Conservation (phyloP, 2,797 vertebrate species). For the Cryptoprocta ferox region DNA sequence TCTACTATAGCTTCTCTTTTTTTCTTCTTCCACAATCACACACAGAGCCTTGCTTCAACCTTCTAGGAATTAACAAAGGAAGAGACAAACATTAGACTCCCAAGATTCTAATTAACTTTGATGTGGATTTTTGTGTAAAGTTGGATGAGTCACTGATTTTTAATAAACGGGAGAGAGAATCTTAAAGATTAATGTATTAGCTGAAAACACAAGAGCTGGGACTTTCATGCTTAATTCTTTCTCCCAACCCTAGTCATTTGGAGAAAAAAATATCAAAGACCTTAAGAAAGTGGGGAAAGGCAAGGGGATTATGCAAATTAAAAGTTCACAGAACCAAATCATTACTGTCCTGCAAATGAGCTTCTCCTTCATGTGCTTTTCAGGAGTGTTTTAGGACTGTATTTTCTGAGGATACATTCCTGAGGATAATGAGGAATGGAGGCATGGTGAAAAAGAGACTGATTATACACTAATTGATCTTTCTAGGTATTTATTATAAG, state of each 20-base stretch:
- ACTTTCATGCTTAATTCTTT: slow-evolving; percentile 80
- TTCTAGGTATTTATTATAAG: neutral
- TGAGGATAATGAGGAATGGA: slow-evolving; percentile 49
- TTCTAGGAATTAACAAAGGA: slow-evolving; percentile 74
- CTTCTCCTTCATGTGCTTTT: slow-evolving; percentile 33
- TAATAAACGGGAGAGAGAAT: slow-evolving; percentile 80
- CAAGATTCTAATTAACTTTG: slow-evolving; percentile 81
- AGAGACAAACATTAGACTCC: slow-evolving; percentile 75
- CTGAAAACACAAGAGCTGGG: slow-evolving; percentile 74
- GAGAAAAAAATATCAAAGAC: slow-evolving; percentile 70
- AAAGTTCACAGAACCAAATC: slow-evolving; percentile 68
- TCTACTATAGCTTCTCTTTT: neutral
- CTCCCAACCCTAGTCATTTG: slow-evolving; percentile 71
- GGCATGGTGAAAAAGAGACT: neutral
- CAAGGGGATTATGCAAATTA: slow-evolving; percentile 78
- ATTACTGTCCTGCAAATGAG: slow-evolving; percentile 71
- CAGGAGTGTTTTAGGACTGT: slow-evolving; percentile 22
- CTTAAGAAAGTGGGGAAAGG: neutral
- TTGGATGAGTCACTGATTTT: slow-evolving; percentile 79
- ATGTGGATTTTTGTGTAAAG: slow-evolving; percentile 77
- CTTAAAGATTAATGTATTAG: slow-evolving; percentile 82
- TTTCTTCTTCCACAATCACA: slow-evolving; percentile 3
- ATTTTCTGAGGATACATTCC: slow-evolving; percentile 45
- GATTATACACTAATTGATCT: slow-evolving; percentile 24
- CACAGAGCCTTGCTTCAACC: slow-evolving; percentile 35